Percentiles rank a stretch among this genome's conserved stretches.
These are phyloP conservation scores for Cyanoliseus patagonus DNA, from an alignment of 2,113 vertebrate species.

Conservation along the genomic window DNA sequence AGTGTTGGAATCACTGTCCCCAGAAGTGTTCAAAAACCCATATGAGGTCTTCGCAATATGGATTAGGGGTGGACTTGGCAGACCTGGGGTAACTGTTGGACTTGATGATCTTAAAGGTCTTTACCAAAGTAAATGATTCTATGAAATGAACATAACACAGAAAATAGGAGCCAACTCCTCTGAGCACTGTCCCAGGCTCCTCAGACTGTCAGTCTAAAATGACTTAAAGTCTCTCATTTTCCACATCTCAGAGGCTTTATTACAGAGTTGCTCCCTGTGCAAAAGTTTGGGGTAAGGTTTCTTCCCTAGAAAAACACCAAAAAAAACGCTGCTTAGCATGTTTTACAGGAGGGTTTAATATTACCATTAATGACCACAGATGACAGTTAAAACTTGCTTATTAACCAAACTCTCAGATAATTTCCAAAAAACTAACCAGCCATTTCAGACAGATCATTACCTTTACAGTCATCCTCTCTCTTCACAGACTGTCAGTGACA, in stretches of 20 bases:
- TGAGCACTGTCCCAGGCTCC: background rate
- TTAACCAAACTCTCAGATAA: background rate
- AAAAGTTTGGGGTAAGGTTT: background rate
- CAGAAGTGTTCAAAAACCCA: background rate
- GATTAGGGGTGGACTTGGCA: background rate
- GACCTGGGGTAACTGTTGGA: background rate
- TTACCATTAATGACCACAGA: background rate
- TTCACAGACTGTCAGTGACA: background rate
- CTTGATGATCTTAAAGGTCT: background rate
- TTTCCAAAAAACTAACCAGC: background rate
- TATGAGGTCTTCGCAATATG: background rate
- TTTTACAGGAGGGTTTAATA: background rate
- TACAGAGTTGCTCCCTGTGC: background rate
- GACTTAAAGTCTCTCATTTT: background rate
- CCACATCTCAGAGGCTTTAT: background rate
- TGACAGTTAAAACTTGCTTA: background rate
- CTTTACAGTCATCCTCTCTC: conserved; percentile 26
- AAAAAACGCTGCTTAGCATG: background rate
- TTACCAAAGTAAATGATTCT: background rate
- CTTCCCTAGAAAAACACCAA: background rate
- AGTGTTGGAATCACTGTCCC: background rate
- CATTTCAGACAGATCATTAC: conserved; percentile 46
- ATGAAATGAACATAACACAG: background rate
- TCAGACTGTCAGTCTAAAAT: background rate
- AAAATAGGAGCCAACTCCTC: background rate